phyloP scores from a whole-genome alignment of 2,888 invertebrate species.

The Eristalinus aeneus region DNA sequence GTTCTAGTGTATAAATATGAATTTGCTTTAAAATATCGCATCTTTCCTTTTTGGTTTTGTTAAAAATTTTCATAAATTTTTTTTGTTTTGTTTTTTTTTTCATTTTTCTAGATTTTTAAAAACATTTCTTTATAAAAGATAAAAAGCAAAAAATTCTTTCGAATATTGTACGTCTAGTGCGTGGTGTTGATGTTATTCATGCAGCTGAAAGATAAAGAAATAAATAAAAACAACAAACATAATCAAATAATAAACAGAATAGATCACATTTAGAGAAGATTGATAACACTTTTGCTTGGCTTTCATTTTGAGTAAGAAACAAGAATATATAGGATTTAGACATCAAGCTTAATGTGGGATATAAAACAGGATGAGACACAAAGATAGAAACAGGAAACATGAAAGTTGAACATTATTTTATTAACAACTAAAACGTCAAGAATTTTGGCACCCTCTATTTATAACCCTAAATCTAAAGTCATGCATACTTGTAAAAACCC shows the following conservation, averaged over 20 bases:
- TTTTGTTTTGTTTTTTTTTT: slow-evolving; percentile 36
- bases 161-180: slow-evolving; percentile 79
- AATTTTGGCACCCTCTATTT: too few species aligned
- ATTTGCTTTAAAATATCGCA: slow-evolving; percentile 40
- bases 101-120: too few species aligned
- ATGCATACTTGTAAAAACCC: too few species aligned
- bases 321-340: background rate
- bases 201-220: slow-evolving; percentile 78
- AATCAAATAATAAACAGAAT: slow-evolving; percentile 58
- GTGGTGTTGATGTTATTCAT: slow-evolving; percentile 80
- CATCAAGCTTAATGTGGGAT: background rate
- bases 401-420: too few species aligned
- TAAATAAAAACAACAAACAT: slow-evolving; percentile 56
- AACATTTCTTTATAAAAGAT: slow-evolving; percentile 79
- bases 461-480: too few species aligned
- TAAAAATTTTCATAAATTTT: slow-evolving; percentile 12
- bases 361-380: too few species aligned
- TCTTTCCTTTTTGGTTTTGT: slow-evolving; percentile 26
- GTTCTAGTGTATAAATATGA: slow-evolving; percentile 42
- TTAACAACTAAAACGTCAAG: too few species aligned
- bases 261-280: slow-evolving; percentile 69
- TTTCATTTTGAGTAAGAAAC: background rate
- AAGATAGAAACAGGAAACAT: too few species aligned
- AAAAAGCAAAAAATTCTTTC: slow-evolving; percentile 78
- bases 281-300: background rate